These are phyloP conservation scores for Pomacea canaliculata DNA, from an alignment of 2,888 invertebrate genomes.

Conservation along the genomic window DNA sequence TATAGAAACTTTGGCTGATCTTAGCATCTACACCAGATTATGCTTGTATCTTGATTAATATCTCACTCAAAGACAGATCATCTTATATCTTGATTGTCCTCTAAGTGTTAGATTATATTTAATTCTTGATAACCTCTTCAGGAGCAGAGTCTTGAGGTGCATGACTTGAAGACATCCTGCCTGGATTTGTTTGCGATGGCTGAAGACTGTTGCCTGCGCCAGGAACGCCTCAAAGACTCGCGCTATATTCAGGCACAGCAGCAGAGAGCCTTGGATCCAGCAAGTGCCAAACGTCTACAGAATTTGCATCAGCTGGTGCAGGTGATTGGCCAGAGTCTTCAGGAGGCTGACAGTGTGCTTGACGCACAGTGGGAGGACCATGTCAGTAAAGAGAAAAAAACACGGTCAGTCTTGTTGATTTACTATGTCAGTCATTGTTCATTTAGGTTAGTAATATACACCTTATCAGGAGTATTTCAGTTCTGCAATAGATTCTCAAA, in stretches of 20 bases:
- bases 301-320: constrained; percentile 77
- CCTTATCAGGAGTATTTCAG: too few species aligned
- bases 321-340: constrained; percentile 82
- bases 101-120: too few species aligned
- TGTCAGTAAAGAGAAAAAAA: constrained; percentile 46
- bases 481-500: too few species aligned
- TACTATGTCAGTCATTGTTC: too few species aligned
- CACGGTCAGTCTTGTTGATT: constrained; percentile 19
- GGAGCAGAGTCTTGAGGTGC: constrained; percentile 76
- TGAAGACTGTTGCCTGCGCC: constrained; percentile 67
- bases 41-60: too few species aligned
- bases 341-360: constrained; percentile 79
- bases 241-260: constrained; percentile 43
- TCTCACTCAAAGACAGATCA: too few species aligned
- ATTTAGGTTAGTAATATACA: too few species aligned
- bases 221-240: constrained; percentile 65
- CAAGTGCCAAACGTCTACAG: constrained; percentile 78
- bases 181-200: constrained; percentile 69
- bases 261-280: constrained; percentile 75
- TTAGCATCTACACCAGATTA: too few species aligned
- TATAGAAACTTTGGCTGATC: too few species aligned
- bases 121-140: constrained; percentile 30
- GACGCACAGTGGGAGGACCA: constrained; percentile 83
- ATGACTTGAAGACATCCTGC: constrained; percentile 73
- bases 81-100: too few species aligned